Percentiles rank a stretch among this genome's conserved stretches.
These are phyloP conservation scores for Lasioglossum vierecki DNA, from an alignment of 2,888 invertebrate species.

Conservation along the genomic window DNA sequence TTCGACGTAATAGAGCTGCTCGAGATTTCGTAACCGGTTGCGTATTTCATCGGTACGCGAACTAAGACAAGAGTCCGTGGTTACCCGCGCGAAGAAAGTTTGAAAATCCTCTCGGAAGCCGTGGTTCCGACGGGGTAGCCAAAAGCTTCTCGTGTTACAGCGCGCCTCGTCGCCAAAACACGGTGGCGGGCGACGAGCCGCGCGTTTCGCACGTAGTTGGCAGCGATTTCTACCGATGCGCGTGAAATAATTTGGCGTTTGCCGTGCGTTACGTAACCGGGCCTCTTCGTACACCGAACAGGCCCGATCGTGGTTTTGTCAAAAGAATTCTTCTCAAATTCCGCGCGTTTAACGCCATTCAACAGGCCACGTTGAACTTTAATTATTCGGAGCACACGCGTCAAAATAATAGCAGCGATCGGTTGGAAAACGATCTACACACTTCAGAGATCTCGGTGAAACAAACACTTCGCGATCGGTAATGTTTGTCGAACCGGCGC, in stretches of 20 bases:
- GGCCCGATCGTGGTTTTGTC: not conserved
- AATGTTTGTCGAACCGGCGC: not conserved
- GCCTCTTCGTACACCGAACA: slow-evolving; percentile 20
- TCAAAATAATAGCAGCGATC: not conserved
- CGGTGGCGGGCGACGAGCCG: slow-evolving; percentile 62
- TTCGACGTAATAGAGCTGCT: slow-evolving; percentile 14
- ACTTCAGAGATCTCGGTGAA: not conserved
- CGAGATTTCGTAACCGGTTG: slow-evolving; percentile 38
- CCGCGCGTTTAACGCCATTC: not conserved
- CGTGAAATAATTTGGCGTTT: slow-evolving; percentile 81
- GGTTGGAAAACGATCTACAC: not conserved
- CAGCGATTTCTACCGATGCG: slow-evolving; percentile 82
- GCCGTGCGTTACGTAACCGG: slow-evolving; percentile 73
- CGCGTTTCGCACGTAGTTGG: slow-evolving; percentile 79
- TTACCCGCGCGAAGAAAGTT: slow-evolving; percentile 53
- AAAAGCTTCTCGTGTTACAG: slow-evolving; percentile 79
- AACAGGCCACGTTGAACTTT: not conserved
- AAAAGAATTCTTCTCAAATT: not conserved
- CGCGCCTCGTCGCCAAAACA: slow-evolving; percentile 77
- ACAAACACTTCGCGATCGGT: not conserved
- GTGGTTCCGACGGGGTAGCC: slow-evolving; percentile 45
- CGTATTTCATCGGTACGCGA: not conserved
- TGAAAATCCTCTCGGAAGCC: slow-evolving; percentile 54
- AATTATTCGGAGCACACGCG: not conserved
- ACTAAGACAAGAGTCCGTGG: not conserved